phyloP scores from a whole-genome alignment of 2,888 invertebrate genomes.

The Chelonus formosanus region DNA sequence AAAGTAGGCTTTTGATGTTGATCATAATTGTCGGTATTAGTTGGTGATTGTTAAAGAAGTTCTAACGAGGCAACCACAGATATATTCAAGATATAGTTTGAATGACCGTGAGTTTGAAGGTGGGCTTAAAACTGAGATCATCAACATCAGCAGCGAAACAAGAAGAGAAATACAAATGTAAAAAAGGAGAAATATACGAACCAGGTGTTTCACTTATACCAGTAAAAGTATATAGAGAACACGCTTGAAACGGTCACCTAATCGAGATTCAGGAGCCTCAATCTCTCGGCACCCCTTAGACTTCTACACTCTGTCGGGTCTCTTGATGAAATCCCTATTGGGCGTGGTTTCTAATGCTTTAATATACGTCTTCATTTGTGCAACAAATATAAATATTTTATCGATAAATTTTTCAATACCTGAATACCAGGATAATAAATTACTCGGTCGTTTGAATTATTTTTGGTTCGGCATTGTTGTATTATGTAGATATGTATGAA shows the following conservation, averaged over 20 bases:
- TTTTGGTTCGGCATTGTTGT: too few relatives aligned
- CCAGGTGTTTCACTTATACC: conserved; percentile 51
- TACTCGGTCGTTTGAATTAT: too few relatives aligned
- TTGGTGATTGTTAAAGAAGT: too few relatives aligned
- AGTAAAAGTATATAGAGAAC: background rate
- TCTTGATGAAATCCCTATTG: too few relatives aligned
- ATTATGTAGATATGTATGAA: too few relatives aligned
- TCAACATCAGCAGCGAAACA: conserved; percentile 10
- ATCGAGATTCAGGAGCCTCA: conserved; percentile 23
- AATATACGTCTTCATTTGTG: too few relatives aligned
- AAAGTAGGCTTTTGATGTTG: conserved; percentile 14
- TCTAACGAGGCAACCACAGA: conserved; percentile 36
- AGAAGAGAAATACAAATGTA: conserved; percentile 15
- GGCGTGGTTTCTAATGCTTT: too few relatives aligned
- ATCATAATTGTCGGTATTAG: too few relatives aligned
- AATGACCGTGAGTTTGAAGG: conserved; percentile 25
- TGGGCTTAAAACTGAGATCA: background rate
- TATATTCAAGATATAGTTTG: conserved; percentile 45
- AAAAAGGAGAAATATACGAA: conserved; percentile 41
- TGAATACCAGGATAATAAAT: too few relatives aligned
- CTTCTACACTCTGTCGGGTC: background rate
- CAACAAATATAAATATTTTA: too few relatives aligned
- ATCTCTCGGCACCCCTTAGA: conserved; percentile 9
- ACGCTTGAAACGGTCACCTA: conserved; percentile 24
- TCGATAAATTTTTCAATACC: too few relatives aligned